Base-by-base conservation (phyloP, 2,113 vertebrate genomes). In the Campylomormyrus tamandua region DNA sequence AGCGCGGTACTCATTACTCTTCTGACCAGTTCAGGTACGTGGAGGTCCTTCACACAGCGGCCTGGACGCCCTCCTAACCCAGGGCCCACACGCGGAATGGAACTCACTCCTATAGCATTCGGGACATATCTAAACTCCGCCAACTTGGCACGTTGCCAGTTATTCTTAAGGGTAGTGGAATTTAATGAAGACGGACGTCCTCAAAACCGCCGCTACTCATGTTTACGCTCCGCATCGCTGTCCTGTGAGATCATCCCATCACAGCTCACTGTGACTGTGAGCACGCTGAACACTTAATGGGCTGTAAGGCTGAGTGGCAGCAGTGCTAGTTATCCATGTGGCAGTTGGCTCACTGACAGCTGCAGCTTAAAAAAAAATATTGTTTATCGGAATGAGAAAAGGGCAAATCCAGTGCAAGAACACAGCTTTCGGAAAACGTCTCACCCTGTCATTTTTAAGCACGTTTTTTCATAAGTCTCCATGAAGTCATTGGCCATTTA, bases 1-100 rank as follows among this genome's bases (percentile, higher is more conserved):
- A 94, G 91, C 94, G 96, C 90, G 97, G 97, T 88, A 97, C 96
- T 91, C 96, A 97, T 92, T 97, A 96, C 89, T 94, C 91, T 77
- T 93, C 92, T 11, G 94, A 95, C 42, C 92, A 91, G 0, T 27
- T 97, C 89, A 97, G 95, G 97, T 97, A 91, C 95, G 96, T 91
- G 46, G 17, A 27, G 27, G 13, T 31, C 21, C 17, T 17, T 84
- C 31, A 27, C 42, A 39, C 6, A 90, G 46, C 49, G 13, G 42
- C 3, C 3, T 62, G 3, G n/a, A 87, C 1, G 10, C 88, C 66
- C 50, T 46, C n/a, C 49, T 10, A 89, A 48, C 35, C 17, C 80
- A 48, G 80, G 2, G 3, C 39, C 21, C 83, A 46, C 1, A 45
- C 9, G 3, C 3, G 0, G 7, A 48, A n/a, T 2, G 17, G 0